Conservation (phyloP, 2,113 vertebrate species). For the Cichladusa arquata region DNA sequence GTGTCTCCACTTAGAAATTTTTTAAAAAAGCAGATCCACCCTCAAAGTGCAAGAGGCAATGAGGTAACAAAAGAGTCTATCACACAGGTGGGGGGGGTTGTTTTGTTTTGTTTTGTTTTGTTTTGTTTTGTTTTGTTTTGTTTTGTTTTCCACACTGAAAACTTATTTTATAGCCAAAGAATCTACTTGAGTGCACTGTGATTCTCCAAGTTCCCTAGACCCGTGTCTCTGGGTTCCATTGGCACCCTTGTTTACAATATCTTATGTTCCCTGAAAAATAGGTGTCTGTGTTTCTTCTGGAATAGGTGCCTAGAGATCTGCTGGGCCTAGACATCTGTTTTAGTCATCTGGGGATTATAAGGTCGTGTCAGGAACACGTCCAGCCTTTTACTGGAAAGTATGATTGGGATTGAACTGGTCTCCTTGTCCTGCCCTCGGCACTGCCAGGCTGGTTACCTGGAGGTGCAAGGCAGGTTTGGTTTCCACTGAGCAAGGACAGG, state of each 20-base stretch:
- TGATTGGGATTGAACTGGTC: background rate
- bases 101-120: background rate
- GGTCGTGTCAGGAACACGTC: conserved; percentile 30
- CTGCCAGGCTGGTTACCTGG: background rate
- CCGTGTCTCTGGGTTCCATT: background rate
- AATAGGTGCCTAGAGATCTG: background rate
- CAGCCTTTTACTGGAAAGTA: conserved; percentile 38
- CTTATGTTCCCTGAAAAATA: background rate
- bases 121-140: background rate
- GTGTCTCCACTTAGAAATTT: background rate
- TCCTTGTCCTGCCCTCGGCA: background rate
- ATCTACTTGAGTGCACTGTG: background rate
- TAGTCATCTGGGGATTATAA: conserved; percentile 40
- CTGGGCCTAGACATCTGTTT: conserved; percentile 39
- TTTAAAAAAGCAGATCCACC: background rate
- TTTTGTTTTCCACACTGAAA: background rate
- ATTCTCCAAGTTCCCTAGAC: background rate
- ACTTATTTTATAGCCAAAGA: background rate
- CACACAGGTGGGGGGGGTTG: background rate
- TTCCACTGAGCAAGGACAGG: background rate
- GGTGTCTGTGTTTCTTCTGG: background rate
- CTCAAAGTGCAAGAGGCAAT: background rate
- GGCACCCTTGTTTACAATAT: background rate
- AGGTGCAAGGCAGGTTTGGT: background rate
- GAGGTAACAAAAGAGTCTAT: background rate